Evolutionary conservation across 2,113 vertebrate species (phyloP).

Genomic region (Dipodomys ordii): DNA sequence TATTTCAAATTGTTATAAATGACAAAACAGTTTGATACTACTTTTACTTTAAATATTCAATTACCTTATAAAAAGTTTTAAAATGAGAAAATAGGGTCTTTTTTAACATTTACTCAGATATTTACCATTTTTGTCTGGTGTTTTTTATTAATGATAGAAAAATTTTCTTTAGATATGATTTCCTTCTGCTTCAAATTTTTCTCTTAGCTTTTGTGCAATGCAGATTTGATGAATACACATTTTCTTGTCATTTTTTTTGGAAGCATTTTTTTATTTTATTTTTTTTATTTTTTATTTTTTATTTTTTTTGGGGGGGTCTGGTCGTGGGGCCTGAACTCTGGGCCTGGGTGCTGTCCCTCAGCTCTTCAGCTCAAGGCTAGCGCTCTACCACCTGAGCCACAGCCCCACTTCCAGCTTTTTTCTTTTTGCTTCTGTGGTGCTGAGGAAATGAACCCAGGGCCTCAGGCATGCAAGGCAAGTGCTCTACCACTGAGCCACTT

Average conservation of each 20-base stretch:
- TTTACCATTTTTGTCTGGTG: background rate
- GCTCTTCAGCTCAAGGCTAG: no score
- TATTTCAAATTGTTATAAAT: background rate
- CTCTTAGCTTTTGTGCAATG: background rate
- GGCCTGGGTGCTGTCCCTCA: no score
- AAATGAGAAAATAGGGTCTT: background rate
- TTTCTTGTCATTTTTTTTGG: background rate
- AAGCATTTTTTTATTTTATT: background rate
- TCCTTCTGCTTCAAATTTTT: background rate
- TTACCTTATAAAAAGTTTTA: background rate
- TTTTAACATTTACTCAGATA: background rate
- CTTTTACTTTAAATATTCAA: background rate
- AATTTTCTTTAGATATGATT: background rate
- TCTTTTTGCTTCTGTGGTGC: no score
- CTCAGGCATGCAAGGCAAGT: no score
- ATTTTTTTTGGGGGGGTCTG: no score
- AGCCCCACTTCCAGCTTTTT: no score
- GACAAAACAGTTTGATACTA: background rate
- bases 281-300: no score
- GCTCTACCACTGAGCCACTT: no score
- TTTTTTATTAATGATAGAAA: background rate
- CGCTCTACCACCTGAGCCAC: no score
- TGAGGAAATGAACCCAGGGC: no score
- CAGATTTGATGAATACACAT: background rate
- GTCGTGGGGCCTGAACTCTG: no score